A percentile compares a stretch with the other conserved stretches of the same genome.
Evolutionary conservation across 2,888 invertebrate species (phyloP).

Genomic region (Beris morrisii): DNA sequence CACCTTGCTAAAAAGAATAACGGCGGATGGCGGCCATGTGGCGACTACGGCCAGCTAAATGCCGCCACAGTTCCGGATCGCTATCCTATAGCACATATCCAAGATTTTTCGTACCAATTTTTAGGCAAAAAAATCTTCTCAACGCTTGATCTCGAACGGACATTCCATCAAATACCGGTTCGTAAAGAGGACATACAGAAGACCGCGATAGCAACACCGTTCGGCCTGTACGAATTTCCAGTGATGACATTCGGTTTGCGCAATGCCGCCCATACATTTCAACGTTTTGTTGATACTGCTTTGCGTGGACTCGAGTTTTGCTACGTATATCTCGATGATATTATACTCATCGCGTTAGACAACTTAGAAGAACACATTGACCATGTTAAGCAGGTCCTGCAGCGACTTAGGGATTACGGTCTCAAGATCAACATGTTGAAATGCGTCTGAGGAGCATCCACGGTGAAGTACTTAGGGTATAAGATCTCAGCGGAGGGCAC

Average conservation of each 20-base stretch:
- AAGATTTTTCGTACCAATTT: slow-evolving; percentile 36
- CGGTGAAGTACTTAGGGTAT: slow-evolving; percentile 6
- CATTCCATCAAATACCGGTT: slow-evolving; percentile 48
- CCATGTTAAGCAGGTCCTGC: slow-evolving; percentile 41
- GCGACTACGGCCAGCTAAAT: slow-evolving; percentile 47
- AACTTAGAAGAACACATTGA: slow-evolving; percentile 37
- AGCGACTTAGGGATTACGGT: slow-evolving; percentile 39
- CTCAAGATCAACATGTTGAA: slow-evolving; percentile 40
- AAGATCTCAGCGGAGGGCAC: slow-evolving; percentile 34
- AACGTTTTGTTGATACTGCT: slow-evolving; percentile 46
- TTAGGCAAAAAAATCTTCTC: slow-evolving; percentile 44
- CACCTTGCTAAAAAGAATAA: slow-evolving; percentile 44
- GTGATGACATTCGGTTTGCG: slow-evolving; percentile 48
- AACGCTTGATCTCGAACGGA: slow-evolving; percentile 43
- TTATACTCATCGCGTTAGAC: slow-evolving; percentile 43
- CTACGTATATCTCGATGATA: slow-evolving; percentile 44
- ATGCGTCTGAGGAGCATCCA: slow-evolving; percentile 26
- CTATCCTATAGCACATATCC: neutral
- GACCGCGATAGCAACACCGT: slow-evolving; percentile 47
- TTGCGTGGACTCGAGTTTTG: slow-evolving; percentile 41
- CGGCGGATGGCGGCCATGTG: slow-evolving; percentile 46
- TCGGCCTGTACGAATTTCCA: slow-evolving; percentile 47
- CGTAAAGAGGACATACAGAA: slow-evolving; percentile 44
- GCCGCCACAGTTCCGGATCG: slow-evolving; percentile 2
- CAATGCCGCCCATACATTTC: slow-evolving; percentile 49